Percentiles rank a stretch among this genome's conserved stretches.
These are phyloP conservation scores for Chymomyza caudatula DNA, from an alignment of 2,888 invertebrate species.

Conservation along the genomic window DNA sequence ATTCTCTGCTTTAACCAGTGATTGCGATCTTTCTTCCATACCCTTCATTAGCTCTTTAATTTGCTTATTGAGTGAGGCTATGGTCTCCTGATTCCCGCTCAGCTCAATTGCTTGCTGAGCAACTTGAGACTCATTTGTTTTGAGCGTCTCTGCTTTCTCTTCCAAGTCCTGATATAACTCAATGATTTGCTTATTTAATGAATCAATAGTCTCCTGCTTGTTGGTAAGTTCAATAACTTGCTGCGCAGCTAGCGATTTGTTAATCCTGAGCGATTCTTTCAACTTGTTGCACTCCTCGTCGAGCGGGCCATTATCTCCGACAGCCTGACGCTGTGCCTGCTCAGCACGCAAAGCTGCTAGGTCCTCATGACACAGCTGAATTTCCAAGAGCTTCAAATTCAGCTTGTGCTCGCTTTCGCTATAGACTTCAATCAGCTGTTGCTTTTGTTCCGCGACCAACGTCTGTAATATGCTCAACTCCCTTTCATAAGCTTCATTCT, in stretches of 20 bases:
- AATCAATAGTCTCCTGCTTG: conserved; percentile 82
- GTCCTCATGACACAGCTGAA: conserved; percentile 74
- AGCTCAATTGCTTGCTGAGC: not conserved
- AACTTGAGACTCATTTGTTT: not conserved
- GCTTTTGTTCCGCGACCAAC: conserved; percentile 77
- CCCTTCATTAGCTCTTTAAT: not conserved
- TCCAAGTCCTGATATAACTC: conserved; percentile 81
- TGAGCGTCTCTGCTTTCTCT: conserved; percentile 79
- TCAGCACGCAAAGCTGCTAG: conserved; percentile 77
- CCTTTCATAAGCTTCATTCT: conserved; percentile 63
- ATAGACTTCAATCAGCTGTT: conserved; percentile 76
- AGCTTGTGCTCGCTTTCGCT: conserved; percentile 74
- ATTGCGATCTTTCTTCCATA: not conserved
- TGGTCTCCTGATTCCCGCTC: not conserved
- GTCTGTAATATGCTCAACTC: conserved; percentile 75
- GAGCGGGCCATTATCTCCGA: conserved; percentile 28
- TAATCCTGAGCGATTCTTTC: conserved; percentile 72
- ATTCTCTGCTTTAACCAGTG: conserved; percentile 76
- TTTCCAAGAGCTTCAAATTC: conserved; percentile 55
- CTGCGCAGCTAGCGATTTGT: conserved; percentile 63
- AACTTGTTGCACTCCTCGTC: conserved; percentile 59
- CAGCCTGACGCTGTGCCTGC: conserved; percentile 57
- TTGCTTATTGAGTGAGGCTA: not conserved
- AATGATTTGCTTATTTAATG: conserved; percentile 80
- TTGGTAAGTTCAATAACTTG: conserved; percentile 78